These are phyloP conservation scores for Halictus rubicundus DNA, from an alignment of 1,140 invertebrate species.

Conservation along the genomic window DNA sequence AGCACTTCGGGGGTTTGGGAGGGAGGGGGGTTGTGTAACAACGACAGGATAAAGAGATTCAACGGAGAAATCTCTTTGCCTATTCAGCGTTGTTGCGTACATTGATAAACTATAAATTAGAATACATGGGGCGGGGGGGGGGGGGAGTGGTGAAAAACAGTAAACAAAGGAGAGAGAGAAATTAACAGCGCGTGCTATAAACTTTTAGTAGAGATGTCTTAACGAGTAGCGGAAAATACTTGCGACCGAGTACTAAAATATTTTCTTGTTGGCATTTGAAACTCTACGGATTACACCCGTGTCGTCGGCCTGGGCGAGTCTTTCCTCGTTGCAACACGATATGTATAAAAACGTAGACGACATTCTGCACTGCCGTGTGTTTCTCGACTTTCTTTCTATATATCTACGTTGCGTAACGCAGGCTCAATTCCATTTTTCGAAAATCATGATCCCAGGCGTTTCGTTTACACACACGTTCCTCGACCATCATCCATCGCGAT, in stretches of 20 bases:
- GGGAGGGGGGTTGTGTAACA: conserved; percentile 12
- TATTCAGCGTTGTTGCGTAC: conserved; percentile 76
- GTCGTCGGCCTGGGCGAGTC: conserved; percentile 69
- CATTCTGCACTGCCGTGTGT: conserved; percentile 51
- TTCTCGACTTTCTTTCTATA: conserved; percentile 38
- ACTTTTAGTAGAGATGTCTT: conserved; percentile 74
- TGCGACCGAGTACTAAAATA: conserved; percentile 68
- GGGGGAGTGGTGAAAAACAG: too few species aligned
- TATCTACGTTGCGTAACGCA: background rate
- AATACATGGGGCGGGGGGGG: conserved; percentile 56
- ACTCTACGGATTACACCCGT: conserved; percentile 70
- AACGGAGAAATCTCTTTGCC: conserved; percentile 50
- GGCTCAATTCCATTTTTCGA: too few species aligned
- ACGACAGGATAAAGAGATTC: background rate
- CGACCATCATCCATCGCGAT: too few species aligned
- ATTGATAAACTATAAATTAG: conserved; percentile 71
- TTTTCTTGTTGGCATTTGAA: conserved; percentile 78
- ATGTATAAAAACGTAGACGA: conserved; percentile 43
- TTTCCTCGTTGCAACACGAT: conserved; percentile 57
- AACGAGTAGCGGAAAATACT: conserved; percentile 54
- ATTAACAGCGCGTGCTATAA: conserved; percentile 61
- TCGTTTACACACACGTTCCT: too few species aligned
- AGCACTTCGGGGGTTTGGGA: too few species aligned
- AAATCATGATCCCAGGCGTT: too few species aligned
- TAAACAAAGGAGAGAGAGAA: conserved; percentile 37